Base-by-base conservation (phyloP, 2,113 vertebrate species). In the Epinephelus fuscoguttatus region DNA sequence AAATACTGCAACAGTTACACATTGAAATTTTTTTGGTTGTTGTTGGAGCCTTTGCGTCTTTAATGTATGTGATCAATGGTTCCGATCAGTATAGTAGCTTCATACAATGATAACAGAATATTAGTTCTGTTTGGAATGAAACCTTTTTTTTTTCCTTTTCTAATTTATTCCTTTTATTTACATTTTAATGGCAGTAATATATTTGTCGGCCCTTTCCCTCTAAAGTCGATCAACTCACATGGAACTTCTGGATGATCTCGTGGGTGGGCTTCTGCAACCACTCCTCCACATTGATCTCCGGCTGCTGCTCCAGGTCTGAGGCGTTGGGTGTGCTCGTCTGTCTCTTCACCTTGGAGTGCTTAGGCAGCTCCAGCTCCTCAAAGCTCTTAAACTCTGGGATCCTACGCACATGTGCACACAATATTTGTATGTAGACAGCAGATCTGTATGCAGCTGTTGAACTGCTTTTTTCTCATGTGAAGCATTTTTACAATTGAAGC, bases 261-360 rank as follows among this genome's bases (percentile, higher is more conserved):
- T 95, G 79, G 0, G 96, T 97, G 67, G 97, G 83, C 60, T 95
- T 97, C 81, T 92, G 84, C 84, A 91, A 92, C 98, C 98, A 99
- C 42, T 99, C 97, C 5, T 94, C 87, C 18, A 95, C 81, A 72
- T 93, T 92, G 82, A 99, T 93, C 64, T 98, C 97, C 0, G 97
- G 96, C 88, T 97, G 96, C 87, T 97, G 96, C 81, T 98, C 97
- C 73, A 96, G 90, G 75, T 98, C 96, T 0, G 96, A 95, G 81
- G 85, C 94, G 57, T 95, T 96, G 42, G 97, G 94, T 3, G 97
- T 97, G 90, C 98, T 99, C 52, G 94, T 96, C 77, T 99, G 98
- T 67, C 98, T 95, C 93, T 99, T 99, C 83, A 99, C 98, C 92
- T 98, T 99, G 37, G 98, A 99, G 93, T 99, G 98, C 76, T 98